phyloP scores from a whole-genome alignment of 1,140 invertebrate genomes.

The Heliconius congener region DNA sequence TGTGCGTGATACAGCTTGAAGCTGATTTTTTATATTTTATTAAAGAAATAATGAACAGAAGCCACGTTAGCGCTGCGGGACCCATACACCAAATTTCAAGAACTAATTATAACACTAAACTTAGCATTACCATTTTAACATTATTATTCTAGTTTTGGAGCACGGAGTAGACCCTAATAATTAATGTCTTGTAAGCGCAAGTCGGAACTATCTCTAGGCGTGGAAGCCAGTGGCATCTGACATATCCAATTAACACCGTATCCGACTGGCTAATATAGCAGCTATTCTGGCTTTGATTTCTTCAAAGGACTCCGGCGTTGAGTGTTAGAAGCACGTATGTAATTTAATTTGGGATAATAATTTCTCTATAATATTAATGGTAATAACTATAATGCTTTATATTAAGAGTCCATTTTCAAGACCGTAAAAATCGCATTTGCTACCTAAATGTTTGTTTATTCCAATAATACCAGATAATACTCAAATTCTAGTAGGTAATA shows the following conservation, averaged over 20 bases:
- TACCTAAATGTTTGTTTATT: background rate
- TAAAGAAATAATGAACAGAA: no score
- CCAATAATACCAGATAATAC: background rate
- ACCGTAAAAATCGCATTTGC: background rate
- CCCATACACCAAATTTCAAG: background rate
- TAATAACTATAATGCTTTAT: background rate
- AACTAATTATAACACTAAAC: background rate
- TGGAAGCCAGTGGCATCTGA: constrained; percentile 74
- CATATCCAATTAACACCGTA: constrained; percentile 77
- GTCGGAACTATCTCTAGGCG: constrained; percentile 66
- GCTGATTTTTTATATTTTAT: no score
- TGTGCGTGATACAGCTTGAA: no score
- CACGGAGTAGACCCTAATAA: constrained; percentile 53
- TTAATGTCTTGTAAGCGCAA: constrained; percentile 70
- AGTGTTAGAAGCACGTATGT: constrained; percentile 6
- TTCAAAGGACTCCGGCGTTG: constrained; percentile 42
- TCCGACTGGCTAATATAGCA: constrained; percentile 56
- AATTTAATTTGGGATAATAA: constrained; percentile 9
- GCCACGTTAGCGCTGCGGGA: no score
- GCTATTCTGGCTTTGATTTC: constrained; percentile 43
- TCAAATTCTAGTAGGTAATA: background rate
- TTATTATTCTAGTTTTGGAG: background rate
- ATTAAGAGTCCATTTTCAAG: background rate
- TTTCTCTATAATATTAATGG: background rate
- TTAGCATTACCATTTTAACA: background rate